phyloP scores from a whole-genome alignment of 2,797 vertebrate genomes.

The Chelonia mydas region DNA sequence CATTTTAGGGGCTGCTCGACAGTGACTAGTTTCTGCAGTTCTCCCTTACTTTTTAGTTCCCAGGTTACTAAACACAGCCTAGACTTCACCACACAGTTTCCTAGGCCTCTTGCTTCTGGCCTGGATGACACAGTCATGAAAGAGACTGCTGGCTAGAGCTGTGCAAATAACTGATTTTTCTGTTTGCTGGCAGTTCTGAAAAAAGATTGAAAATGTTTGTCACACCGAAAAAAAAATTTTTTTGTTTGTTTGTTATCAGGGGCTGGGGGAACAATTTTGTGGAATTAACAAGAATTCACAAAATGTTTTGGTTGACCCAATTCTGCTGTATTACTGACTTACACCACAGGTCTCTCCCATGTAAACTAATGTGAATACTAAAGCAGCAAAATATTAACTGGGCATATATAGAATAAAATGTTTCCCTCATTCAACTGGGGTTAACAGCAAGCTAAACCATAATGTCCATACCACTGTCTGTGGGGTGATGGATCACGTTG shows the following conservation, averaged over 20 bases:
- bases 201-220: not conserved
- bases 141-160: not conserved
- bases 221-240: not conserved
- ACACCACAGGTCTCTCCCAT: not conserved
- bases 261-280: not conserved
- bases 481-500: slow-evolving; percentile 34
- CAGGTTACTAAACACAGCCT: not conserved
- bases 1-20: not conserved
- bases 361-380: not conserved
- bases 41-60: not conserved
- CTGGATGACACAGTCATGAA: not conserved
- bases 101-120: not conserved
- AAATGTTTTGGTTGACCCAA: not conserved
- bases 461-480: not conserved
- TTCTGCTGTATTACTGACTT: not conserved
- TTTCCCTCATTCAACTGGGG: not conserved
- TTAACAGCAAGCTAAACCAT: not conserved
- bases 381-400: not conserved
- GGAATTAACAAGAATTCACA: not conserved
- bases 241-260: not conserved
- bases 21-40: not conserved
- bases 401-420: not conserved
- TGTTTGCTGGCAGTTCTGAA: not conserved
- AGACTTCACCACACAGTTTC: not conserved
- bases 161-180: not conserved